A percentile compares a stretch with the other conserved stretches of the same genome.
These are phyloP conservation scores for Denticeps clupeoides DNA, from an alignment of 2,797 vertebrate genomes.

Conservation along the genomic window DNA sequence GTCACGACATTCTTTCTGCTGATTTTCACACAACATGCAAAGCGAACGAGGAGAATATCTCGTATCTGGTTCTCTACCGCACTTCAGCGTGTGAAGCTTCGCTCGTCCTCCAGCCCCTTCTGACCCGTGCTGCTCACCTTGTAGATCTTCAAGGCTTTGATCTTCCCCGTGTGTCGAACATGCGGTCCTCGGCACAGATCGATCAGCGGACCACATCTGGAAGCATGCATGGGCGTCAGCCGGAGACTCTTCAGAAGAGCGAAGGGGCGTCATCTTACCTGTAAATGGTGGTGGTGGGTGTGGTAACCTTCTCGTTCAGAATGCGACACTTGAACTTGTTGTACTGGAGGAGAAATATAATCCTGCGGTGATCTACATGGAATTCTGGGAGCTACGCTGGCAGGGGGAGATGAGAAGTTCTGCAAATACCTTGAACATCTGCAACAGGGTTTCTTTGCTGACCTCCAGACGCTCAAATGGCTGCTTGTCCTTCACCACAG, in stretches of 20 bases:
- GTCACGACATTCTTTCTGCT: too few species aligned
- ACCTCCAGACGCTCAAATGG: slow-evolving; percentile 86
- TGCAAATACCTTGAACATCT: slow-evolving; percentile 98
- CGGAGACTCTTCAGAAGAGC: not conserved
- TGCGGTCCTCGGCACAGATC: slow-evolving; percentile 92
- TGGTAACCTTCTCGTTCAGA: slow-evolving; percentile 83
- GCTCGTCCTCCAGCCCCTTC: too few species aligned
- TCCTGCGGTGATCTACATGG: not conserved
- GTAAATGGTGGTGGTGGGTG: slow-evolving; percentile 84
- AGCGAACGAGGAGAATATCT: not conserved
- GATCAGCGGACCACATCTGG: slow-evolving; percentile 80
- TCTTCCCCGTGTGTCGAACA: slow-evolving; percentile 88
- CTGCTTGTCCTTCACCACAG: slow-evolving; percentile 83
- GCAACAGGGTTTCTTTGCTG: slow-evolving; percentile 76
- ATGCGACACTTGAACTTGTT: slow-evolving; percentile 94
- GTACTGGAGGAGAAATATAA: slow-evolving; percentile 56
- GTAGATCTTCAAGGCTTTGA: slow-evolving; percentile 83
- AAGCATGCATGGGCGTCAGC: not conserved
- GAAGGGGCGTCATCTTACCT: slow-evolving; percentile 52
- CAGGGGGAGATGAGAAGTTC: too few species aligned
- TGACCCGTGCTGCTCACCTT: too few species aligned
- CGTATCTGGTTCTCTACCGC: too few species aligned
- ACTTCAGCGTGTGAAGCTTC: too few species aligned
- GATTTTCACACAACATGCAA: not conserved
- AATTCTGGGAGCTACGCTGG: not conserved